Evolutionary conservation across 2,113 vertebrate genomes (phyloP).

Genomic region (Pedionomus torquatus): DNA sequence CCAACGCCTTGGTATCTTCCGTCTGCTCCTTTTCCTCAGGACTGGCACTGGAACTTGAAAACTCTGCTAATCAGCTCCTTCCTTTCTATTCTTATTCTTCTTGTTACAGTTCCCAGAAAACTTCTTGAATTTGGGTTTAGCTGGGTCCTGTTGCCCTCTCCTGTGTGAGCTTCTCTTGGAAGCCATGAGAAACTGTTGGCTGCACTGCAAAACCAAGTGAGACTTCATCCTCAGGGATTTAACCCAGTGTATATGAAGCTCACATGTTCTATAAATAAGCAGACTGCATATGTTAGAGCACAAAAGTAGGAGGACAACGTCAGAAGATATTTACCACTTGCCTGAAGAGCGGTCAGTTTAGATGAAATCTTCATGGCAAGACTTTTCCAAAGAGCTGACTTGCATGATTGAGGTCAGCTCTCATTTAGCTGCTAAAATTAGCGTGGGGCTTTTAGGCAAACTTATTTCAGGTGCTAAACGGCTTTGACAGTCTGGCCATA

Average conservation of each 20-base stretch:
- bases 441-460: background rate
- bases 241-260: background rate
- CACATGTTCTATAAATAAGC: background rate
- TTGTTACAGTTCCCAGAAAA: background rate
- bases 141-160: background rate
- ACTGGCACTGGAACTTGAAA: background rate
- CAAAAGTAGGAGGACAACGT: background rate
- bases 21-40: background rate
- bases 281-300: background rate
- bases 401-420: background rate
- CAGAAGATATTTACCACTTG: background rate
- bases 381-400: background rate
- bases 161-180: background rate
- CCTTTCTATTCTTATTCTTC: background rate
- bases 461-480: background rate
- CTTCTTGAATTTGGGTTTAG: background rate
- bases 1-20: accelerated
- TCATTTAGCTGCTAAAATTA: background rate
- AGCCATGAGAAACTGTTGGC: background rate
- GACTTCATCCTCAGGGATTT: background rate
- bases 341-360: background rate
- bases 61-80: background rate
- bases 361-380: background rate
- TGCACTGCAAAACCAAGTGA: accelerated
- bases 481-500: background rate